phyloP scores from a whole-genome alignment of 2,113 vertebrate species.

The Euleptes europaea region DNA sequence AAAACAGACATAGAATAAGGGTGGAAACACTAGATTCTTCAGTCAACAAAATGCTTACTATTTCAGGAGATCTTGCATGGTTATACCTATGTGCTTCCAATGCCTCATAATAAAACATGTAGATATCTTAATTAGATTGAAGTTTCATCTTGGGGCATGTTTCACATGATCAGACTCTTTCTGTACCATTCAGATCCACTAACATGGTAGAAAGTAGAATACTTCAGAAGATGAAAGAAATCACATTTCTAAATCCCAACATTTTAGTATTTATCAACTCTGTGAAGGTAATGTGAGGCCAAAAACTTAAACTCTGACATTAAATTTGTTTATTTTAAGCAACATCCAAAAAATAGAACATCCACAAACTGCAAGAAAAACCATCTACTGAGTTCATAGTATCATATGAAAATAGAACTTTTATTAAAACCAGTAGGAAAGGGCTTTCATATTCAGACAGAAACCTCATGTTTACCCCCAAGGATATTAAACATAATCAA shows the following conservation, averaged over 20 bases:
- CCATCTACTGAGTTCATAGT: background rate
- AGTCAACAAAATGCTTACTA: background rate
- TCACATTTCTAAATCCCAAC: constrained; percentile 6
- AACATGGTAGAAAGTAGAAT: background rate
- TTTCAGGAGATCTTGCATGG: background rate
- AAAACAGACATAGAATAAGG: background rate
- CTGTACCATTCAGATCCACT: background rate
- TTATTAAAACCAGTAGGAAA: background rate
- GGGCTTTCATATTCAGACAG: fast-evolving
- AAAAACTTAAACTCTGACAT: background rate
- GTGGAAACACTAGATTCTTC: background rate
- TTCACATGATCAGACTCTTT: background rate
- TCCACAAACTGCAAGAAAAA: constrained; percentile 2
- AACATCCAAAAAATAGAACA: constrained; percentile 10
- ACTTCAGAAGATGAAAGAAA: background rate
- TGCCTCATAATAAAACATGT: constrained; percentile 5
- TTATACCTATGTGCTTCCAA: background rate
- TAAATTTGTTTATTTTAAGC: constrained; percentile 1
- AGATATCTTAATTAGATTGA: background rate
- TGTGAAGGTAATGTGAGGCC: constrained; percentile 18
- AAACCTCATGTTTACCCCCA: background rate
- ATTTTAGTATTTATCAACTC: constrained; percentile 27
- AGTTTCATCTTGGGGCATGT: background rate
- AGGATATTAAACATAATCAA: background rate
- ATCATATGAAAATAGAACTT: constrained; percentile 20